Evolutionary conservation across 1,140 invertebrate genomes (phyloP).

Genomic region (Cyrtorhinus lividipennis): DNA sequence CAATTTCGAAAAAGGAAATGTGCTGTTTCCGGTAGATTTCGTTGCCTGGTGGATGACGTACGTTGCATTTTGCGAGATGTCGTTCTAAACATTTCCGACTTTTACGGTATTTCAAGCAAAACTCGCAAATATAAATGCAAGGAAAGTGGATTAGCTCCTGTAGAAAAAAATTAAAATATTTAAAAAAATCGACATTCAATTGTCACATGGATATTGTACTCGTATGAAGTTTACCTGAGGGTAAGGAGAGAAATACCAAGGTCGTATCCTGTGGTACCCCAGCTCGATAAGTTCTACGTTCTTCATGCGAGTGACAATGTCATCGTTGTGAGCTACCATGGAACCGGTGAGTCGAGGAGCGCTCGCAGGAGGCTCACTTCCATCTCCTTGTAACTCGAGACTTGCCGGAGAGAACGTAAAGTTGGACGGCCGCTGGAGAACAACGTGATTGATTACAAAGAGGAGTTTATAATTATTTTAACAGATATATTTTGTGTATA

Average conservation of each 20-base stretch:
- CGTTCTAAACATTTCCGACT: constrained; percentile 87
- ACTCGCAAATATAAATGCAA: constrained; percentile 98
- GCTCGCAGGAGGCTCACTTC: constrained; percentile 21
- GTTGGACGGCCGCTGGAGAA: too few species aligned
- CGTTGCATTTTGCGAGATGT: constrained; percentile 86
- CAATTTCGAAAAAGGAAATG: constrained; percentile 98
- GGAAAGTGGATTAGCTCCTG: constrained; percentile 78
- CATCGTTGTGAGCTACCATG: constrained; percentile 81
- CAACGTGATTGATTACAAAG: too few species aligned
- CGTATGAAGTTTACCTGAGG: constrained; percentile 82
- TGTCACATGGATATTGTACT: too few species aligned
- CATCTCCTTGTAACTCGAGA: too few species aligned
- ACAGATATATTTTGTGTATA: too few species aligned
- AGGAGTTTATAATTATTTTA: too few species aligned
- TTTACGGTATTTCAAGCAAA: constrained; percentile 95
- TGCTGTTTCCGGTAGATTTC: constrained; percentile 89
- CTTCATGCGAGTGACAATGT: constrained; percentile 93
- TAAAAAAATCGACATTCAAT: too few species aligned
- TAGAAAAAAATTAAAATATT: constrained; percentile 26
- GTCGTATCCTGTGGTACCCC: constrained; percentile 80
- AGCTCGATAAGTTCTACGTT: constrained; percentile 95
- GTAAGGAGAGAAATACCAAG: constrained; percentile 99
- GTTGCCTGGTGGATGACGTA: constrained; percentile 94
- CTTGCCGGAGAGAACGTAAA: too few species aligned
- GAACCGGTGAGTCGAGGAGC: constrained; percentile 64